Conservation (phyloP, 2,113 vertebrate genomes). For the Larimichthys polyactis region DNA sequence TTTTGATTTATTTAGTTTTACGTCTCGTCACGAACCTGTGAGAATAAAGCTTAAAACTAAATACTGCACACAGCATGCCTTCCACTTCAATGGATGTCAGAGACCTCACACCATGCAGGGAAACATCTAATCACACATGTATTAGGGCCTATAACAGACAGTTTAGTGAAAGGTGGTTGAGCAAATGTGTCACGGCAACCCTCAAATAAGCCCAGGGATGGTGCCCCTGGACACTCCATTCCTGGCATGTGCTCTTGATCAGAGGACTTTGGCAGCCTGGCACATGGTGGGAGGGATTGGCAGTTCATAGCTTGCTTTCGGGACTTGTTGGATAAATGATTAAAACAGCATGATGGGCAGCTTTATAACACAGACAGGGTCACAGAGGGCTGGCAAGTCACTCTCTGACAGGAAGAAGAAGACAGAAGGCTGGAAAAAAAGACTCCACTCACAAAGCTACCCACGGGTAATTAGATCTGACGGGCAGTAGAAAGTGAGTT, state of each 20-base stretch:
- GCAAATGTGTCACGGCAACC: conserved; percentile 55
- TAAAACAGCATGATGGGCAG: conserved; percentile 72
- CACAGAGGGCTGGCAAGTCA: conserved; percentile 45
- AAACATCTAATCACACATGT: conserved; percentile 39
- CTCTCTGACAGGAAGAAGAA: conserved; percentile 37
- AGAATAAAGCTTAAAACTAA: conserved; percentile 1
- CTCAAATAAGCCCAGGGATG: conserved; percentile 42
- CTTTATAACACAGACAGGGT: conserved; percentile 65
- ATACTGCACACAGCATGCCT: background rate
- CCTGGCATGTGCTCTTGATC: conserved; percentile 59
- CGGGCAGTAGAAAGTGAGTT: conserved; percentile 61
- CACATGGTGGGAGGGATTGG: conserved; percentile 62
- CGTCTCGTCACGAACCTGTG: background rate
- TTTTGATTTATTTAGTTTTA: background rate
- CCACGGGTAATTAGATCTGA: conserved; percentile 70
- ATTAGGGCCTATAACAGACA: conserved; percentile 23
- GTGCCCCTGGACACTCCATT: conserved; percentile 47
- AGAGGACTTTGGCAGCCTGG: conserved; percentile 48
- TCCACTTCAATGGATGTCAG: conserved; percentile 5
- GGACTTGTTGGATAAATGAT: conserved; percentile 64
- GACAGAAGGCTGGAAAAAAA: background rate
- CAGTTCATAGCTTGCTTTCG: conserved; percentile 67
- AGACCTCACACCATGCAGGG: conserved; percentile 5
- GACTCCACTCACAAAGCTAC: background rate
- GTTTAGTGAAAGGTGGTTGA: conserved; percentile 38